Base-by-base conservation (phyloP, 2,888 invertebrate genomes). In the Anoplius nigerrimus region DNA sequence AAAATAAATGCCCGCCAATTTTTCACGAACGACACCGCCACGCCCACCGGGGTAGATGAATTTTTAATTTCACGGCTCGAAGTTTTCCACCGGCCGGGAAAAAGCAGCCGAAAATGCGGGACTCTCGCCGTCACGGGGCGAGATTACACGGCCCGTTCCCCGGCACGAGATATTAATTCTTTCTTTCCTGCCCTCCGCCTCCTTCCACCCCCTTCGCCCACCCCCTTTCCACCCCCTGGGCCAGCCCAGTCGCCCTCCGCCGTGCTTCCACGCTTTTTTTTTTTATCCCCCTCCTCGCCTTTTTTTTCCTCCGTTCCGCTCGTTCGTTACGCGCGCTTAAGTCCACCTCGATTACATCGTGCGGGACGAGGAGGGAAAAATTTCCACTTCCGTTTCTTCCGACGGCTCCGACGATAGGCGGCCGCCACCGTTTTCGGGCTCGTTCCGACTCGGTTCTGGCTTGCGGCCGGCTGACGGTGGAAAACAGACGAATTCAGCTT, bases 1-100 rank as follows among this genome's bases (percentile, higher is more conserved):
- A 59, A 81, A 81, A 81, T 81, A 81, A 81, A 78, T 81, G 72
- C 73, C 62, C 66, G 72, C 72, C 78, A 75, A 81, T 81, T 74
- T 81, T 81, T 81, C 78, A 79, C 67, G 46, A 72, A 71, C 71
- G 79, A 81, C 79, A 76, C 66, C 48, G 62, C 71, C 73, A 75
- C 79, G 72, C 72, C 71, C 57, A 51, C 52, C 63, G 61, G 43
- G 72, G 62, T 59, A 73, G 71, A 80, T 77, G 81, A 80, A 80
- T 81, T 80, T 80, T 80, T 80, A 77, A 80, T 80, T 74, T 75
- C 66, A 70, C 70, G 65, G 79, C 55, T 68, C 22, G 55, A 52
- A 67, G 66, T 71, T 76, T 74, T 72, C 75, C 69, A 66, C 64
- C 63, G 53, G 57, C 60, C 64, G 60, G 71, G 61, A 64, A 67